Conservation (phyloP, 2,797 vertebrate genomes). For the Mormyrus proboscirostris region DNA sequence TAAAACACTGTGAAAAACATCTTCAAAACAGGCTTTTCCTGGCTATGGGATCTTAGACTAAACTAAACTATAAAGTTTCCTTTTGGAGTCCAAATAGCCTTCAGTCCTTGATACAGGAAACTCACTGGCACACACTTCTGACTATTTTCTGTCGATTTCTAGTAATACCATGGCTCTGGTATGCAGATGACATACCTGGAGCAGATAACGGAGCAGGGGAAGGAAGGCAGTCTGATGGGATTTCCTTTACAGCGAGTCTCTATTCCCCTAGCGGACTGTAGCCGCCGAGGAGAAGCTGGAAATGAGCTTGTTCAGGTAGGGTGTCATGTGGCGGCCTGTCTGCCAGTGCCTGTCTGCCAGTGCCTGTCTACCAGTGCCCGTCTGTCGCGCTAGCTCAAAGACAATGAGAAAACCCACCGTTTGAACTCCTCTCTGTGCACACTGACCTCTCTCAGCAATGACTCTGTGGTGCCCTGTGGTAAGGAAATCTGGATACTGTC, state of each 20-base stretch:
- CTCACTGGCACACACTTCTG: neutral
- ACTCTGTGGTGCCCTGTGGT: conserved; percentile 47
- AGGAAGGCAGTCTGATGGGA: neutral
- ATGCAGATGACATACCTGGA: neutral
- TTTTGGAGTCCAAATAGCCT: neutral
- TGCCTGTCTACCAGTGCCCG: no score
- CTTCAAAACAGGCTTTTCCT: neutral
- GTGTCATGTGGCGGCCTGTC: neutral
- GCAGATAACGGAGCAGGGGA: neutral
- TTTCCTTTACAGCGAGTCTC: neutral
- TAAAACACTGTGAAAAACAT: neutral
- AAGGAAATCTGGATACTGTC: conserved; percentile 51
- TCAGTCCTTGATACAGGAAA: neutral
- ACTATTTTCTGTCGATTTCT: neutral
- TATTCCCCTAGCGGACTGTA: neutral
- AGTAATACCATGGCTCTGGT: neutral
- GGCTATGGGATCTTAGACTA: neutral
- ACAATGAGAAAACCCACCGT: neutral
- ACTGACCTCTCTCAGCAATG: conserved; percentile 61
- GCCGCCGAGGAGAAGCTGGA: neutral
- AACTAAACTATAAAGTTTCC: neutral
- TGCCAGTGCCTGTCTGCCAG: neutral
- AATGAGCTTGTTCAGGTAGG: neutral
- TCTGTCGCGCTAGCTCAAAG: neutral
- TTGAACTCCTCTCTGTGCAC: conserved; percentile 43